Percentiles rank a stretch among this genome's conserved stretches.
Conservation (phyloP, 2,113 vertebrate genomes). For the Thunnus maccoyii region DNA sequence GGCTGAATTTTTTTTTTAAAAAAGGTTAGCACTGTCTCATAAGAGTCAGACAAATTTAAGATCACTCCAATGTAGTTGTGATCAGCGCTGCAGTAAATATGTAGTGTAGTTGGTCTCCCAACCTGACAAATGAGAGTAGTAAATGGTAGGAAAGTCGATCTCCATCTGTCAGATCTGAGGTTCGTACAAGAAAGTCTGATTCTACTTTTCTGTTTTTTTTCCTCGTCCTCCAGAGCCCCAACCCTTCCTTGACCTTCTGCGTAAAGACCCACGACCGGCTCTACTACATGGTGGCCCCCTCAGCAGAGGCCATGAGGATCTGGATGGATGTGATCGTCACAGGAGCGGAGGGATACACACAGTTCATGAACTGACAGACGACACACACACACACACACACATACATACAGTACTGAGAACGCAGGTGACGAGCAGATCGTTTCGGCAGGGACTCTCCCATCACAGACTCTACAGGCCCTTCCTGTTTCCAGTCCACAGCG, state of each 20-base stretch:
- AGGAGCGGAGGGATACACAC: constrained; percentile 96
- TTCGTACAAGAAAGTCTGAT: neutral
- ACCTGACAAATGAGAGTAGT: too few relatives aligned
- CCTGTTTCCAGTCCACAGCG: constrained; percentile 47
- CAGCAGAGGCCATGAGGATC: constrained; percentile 96
- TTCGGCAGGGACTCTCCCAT: constrained; percentile 62
- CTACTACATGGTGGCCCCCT: constrained; percentile 96
- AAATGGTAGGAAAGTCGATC: neutral
- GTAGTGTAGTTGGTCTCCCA: too few relatives aligned
- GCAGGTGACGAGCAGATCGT: constrained; percentile 4
- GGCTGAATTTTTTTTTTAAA: too few relatives aligned
- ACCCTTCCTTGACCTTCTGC: constrained; percentile 94
- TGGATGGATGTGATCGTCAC: constrained; percentile 99
- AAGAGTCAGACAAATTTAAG: too few relatives aligned
- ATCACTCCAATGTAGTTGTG: too few relatives aligned
- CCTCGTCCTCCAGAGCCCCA: constrained; percentile 89
- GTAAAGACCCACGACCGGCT: constrained; percentile 98
- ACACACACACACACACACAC: too few relatives aligned
- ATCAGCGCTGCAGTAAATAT: too few relatives aligned
- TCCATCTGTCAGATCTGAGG: too few relatives aligned
- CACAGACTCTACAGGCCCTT: constrained; percentile 50
- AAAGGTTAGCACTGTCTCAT: too few relatives aligned
- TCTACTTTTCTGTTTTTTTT: neutral
- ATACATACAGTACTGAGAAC: neutral
- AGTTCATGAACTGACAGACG: constrained; percentile 91